Percentiles rank a stretch among this genome's conserved stretches.
phyloP scores from a whole-genome alignment of 2,113 vertebrate genomes.

The Stegostoma tigrinum region DNA sequence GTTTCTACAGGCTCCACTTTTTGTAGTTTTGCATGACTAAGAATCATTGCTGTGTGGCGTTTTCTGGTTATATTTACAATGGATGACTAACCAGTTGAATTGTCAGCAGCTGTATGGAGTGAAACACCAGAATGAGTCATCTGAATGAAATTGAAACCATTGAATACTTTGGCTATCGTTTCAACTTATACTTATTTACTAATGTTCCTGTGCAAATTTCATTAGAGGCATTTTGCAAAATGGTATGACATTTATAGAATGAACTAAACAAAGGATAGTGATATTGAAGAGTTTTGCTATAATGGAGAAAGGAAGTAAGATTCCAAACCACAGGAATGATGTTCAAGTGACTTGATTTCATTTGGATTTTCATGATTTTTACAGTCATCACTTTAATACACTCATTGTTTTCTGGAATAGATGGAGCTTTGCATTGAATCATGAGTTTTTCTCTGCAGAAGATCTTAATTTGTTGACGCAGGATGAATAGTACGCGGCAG shows the following conservation, averaged over 20 bases:
- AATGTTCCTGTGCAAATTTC: background rate
- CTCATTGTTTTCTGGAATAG: background rate
- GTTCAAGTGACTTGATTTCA: background rate
- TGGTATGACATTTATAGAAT: too few relatives aligned
- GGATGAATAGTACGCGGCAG: background rate
- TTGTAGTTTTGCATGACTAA: background rate
- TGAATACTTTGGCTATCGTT: background rate
- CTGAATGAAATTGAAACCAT: slow-evolving; percentile 10
- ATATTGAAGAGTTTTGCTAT: background rate
- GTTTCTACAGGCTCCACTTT: background rate
- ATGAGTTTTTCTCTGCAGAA: background rate
- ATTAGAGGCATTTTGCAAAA: background rate
- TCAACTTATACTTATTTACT: background rate
- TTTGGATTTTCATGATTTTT: background rate
- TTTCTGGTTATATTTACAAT: slow-evolving; percentile 29
- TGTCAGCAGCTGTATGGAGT: background rate
- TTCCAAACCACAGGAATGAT: background rate
- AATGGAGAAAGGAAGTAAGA: background rate
- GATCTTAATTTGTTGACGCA: background rate
- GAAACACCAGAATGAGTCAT: background rate
- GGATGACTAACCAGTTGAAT: background rate
- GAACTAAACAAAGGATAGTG: background rate
- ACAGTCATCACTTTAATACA: background rate
- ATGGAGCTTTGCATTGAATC: background rate
- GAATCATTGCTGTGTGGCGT: background rate